Evolutionary conservation across 1,140 invertebrate species (phyloP).

Genomic region (Streblospio benedicti): DNA sequence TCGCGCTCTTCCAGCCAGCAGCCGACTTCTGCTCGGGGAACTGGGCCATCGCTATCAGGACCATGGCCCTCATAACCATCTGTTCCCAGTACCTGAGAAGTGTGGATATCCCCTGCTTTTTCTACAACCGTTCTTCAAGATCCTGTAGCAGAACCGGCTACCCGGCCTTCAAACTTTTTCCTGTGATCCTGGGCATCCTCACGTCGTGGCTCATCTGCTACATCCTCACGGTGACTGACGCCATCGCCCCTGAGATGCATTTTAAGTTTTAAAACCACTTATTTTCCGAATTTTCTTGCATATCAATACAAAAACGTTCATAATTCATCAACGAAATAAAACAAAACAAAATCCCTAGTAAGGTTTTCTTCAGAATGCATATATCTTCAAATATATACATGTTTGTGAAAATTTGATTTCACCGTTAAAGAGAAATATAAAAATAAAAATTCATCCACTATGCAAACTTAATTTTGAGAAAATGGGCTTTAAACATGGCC

Average conservation of each 20-base stretch:
- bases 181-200: constrained; percentile 69
- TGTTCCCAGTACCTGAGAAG: constrained; percentile 74
- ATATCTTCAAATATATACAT: no score
- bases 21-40: constrained; percentile 33
- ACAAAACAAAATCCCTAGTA: no score
- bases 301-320: no score
- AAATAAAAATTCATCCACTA: no score
- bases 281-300: no score
- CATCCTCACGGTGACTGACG: constrained; percentile 61
- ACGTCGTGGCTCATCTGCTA: constrained; percentile 71
- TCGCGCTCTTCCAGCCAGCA: constrained; percentile 37
- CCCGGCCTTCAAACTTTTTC: constrained; percentile 71
- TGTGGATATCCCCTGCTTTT: constrained; percentile 57
- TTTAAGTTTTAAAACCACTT: no score
- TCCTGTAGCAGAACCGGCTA: constrained; percentile 49
- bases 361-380: no score
- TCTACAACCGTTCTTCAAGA: constrained; percentile 41
- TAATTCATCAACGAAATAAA: no score
- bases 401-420: no score
- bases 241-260: constrained; percentile 52
- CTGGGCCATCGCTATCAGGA: constrained; percentile 53
- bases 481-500: no score
- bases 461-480: no score
- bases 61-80: constrained; percentile 67
- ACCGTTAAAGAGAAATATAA: no score